These are phyloP conservation scores for Zoanthus sociatus DNA, from an alignment of 92 coral and sea anemone species.

Conservation along the genomic window DNA sequence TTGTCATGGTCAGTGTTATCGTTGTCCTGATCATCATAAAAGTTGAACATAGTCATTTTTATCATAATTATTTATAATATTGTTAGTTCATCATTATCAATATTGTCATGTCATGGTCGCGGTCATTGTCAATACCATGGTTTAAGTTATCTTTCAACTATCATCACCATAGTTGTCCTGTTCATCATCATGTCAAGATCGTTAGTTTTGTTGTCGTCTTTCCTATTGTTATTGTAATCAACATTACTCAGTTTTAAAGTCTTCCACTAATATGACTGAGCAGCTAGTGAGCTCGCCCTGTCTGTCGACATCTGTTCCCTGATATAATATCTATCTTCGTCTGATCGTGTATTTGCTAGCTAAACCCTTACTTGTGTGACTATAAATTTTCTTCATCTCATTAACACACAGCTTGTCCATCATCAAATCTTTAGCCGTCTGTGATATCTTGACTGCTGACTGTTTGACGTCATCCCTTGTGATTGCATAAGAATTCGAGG, in stretches of 20 bases:
- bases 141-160: neutral
- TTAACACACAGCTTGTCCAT: slow-evolving; percentile 84
- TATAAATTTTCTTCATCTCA: slow-evolving; percentile 81
- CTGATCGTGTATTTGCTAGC: neutral
- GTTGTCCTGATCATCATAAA: neutral
- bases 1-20: neutral
- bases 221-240: neutral
- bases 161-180: neutral
- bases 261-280: neutral
- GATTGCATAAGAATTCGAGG: slow-evolving; percentile 47
- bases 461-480: slow-evolving; percentile 71
- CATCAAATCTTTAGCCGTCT: slow-evolving; percentile 75
- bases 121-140: neutral
- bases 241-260: neutral
- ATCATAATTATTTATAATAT: neutral
- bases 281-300: no score
- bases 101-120: neutral
- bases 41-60: neutral
- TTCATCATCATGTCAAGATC: neutral
- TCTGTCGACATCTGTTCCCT: no score
- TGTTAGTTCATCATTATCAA: neutral
- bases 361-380: slow-evolving; percentile 66
- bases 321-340: no score
- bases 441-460: slow-evolving; percentile 69
- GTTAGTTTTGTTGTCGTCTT: neutral